Conservation (phyloP, 2,797 vertebrate species). For the Neopelma chrysocephalum region DNA sequence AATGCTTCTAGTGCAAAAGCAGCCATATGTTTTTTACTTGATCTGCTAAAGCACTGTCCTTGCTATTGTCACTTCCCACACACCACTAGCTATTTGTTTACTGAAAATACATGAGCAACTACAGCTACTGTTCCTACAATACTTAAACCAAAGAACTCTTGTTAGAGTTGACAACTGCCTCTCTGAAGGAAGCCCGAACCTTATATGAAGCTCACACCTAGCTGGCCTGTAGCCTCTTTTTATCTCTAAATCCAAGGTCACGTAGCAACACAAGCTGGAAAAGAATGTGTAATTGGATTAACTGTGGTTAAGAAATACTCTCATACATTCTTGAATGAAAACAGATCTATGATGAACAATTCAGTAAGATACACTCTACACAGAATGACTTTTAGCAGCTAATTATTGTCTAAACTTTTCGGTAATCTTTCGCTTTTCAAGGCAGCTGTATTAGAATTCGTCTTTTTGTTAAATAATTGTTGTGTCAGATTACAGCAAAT, state of each 20-base stretch:
- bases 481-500: slow-evolving; percentile 21
- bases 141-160: not conserved
- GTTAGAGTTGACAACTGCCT: not conserved
- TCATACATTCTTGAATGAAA: slow-evolving; percentile 19
- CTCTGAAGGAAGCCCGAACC: not conserved
- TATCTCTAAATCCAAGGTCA: slow-evolving; percentile 57
- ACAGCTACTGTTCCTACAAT: not conserved
- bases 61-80: not conserved
- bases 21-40: not conserved
- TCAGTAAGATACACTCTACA: not conserved
- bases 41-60: not conserved
- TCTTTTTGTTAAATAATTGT: slow-evolving; percentile 32
- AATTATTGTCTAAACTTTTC: not conserved
- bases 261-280: not conserved
- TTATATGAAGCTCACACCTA: not conserved
- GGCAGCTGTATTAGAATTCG: not conserved
- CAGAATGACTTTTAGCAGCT: not conserved
- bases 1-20: not conserved
- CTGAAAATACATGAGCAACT: not conserved
- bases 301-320: slow-evolving; percentile 13
- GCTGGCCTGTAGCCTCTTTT: slow-evolving; percentile 1
- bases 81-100: not conserved
- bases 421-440: not conserved
- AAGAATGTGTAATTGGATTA: slow-evolving; percentile 59
- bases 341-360: not conserved